Base-by-base conservation (phyloP, 2,888 invertebrate genomes). In the Drosophila borborema region DNA sequence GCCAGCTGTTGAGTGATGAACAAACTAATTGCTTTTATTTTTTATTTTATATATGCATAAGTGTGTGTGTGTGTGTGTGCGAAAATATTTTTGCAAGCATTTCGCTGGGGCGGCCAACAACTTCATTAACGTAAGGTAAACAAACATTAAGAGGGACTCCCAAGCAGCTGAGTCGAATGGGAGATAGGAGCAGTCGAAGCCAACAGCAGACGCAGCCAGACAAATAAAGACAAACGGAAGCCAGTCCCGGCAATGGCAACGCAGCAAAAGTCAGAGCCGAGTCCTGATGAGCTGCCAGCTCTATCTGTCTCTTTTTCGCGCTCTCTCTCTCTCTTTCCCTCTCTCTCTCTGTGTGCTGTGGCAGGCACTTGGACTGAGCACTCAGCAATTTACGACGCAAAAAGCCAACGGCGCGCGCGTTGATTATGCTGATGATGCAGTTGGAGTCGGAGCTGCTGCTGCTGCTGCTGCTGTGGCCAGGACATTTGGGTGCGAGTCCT, bases 21-120 rank as follows among this genome's bases (percentile, higher is more conserved):
- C 88, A 85, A 88, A 90, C 90, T 90, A 90, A 90, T 90, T 90
- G 90, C 90, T 90, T 90, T 87, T 87, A 86, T 82, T 89, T 81
- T 87, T 63, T 87, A 54, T 23, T 60, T 43, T 70, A 59, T 53
- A 38, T 40, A 41, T 14, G 12, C 14, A 40, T 2, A 14, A 34
- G 5, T 38, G 54, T 16, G 38, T 23, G 53, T 58, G 58, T 53
- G 12, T 59, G 18, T 59, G 48, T 48, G 64, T 82, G 89, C 75
- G 74, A 75, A 86, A 87, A 86, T 81, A 86, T 87, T 84, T 86
- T 74, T 81, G 83, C 86, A 75, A 74, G 79, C 74, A 75, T 74
- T 80, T 73, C 64, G 69, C 55, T 74, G 64, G 60, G 67, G 67
- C 48, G 76, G 83, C 80, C 82, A 85, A 89, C 89, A 89, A 89